Base-by-base conservation (phyloP, 1,140 invertebrate genomes). In the Gryon sp. region DNA sequence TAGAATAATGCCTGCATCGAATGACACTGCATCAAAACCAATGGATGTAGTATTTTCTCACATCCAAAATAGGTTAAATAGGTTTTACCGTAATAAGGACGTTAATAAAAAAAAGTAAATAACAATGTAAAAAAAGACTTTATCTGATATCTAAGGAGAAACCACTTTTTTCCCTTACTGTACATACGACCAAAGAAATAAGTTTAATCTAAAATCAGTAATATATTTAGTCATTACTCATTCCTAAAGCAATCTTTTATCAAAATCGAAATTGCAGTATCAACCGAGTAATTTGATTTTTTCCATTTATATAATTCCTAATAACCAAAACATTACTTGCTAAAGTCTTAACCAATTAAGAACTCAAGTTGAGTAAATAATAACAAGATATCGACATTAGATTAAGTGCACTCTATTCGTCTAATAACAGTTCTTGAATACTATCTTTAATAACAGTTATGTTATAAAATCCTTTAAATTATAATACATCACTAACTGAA, bases 401-500 rank as follows among this genome's bases (percentile, higher is more conserved):
- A 60, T 60, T 53, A 60, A 60, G 20, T 59, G 12, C 19, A 52
- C 18, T 41, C 11, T 20, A 50, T 62, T 55, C 45, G n/a, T 50
- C 15, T 72, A 72, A 72, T 72, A 62, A 70, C 14, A 53, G 66
- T 53, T 18, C n/a, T 15, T 30, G 6, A 52, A 53, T 53, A 11
- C 46, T 38, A 32, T 38, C 20, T 4, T 12, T 50, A 68, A 68
- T 65, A 65, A 53, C 30, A 53, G 60, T 65, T 32, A 53, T 12
- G 32, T 12, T 52, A 30, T 32, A 24, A 12, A 15, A 43, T 48
- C 40, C 19, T 14, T 11, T 22, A 11, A 20, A 0, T 28, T n/a
- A n/a, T n/a, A n/a, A n/a, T n/a, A n/a, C n/a, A n/a, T n/a, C n/a
- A n/a, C n/a, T n/a, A n/a, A n/a, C n/a, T n/a, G n/a, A n/a, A n/a